Conservation (phyloP, 2,113 vertebrate species). For the Gadus chalcogrammus region DNA sequence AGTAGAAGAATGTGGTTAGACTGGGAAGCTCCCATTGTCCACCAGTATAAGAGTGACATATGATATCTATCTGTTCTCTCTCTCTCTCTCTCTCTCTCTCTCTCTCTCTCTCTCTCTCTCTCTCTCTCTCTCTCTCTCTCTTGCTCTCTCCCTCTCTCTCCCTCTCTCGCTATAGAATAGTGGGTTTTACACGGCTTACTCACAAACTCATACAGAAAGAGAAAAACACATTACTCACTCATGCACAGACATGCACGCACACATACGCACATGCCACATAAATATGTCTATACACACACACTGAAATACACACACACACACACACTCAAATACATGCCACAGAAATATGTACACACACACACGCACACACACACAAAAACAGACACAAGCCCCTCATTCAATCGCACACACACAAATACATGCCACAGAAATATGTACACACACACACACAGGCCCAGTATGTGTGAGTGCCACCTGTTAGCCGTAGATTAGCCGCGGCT, state of each 20-base stretch:
- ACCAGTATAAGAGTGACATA: too few relatives aligned
- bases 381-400: not conserved
- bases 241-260: not conserved
- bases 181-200: too few relatives aligned
- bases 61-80: too few relatives aligned
- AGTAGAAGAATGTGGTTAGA: too few relatives aligned
- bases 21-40: too few relatives aligned
- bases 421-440: not conserved
- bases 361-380: not conserved
- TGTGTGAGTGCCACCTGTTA: not conserved
- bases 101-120: too few relatives aligned
- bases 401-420: not conserved
- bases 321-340: not conserved
- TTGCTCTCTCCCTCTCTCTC: too few relatives aligned
- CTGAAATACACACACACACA: not conserved
- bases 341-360: not conserved
- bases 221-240: too few relatives aligned
- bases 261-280: not conserved
- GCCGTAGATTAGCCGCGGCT: not conserved
- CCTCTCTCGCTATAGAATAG: too few relatives aligned
- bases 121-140: too few relatives aligned
- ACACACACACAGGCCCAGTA: not conserved
- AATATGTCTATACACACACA: not conserved
- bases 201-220: too few relatives aligned
- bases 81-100: too few relatives aligned